A percentile compares a stretch with the other conserved stretches of the same genome.
Evolutionary conservation across 2,888 invertebrate genomes (phyloP).

Genomic region (Icerya purchasi): DNA sequence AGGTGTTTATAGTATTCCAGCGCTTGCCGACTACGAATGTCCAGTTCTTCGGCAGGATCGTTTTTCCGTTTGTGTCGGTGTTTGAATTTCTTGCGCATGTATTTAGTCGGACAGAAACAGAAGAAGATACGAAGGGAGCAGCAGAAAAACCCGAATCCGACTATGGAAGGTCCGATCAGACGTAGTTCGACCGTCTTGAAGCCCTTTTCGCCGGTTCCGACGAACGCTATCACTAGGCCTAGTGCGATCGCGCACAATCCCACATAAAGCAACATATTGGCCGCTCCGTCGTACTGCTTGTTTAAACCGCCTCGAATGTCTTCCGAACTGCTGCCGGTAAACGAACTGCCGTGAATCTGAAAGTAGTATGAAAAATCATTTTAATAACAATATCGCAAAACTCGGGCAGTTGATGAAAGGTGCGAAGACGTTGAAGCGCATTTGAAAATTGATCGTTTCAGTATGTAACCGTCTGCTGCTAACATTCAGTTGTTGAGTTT

Average conservation of each 20-base stretch:
- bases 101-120: conserved; percentile 40
- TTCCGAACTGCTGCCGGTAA: conserved; percentile 46
- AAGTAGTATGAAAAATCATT: conserved; percentile 4
- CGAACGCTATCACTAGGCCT: conserved; percentile 70
- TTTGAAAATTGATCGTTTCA: too few relatives aligned
- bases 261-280: conserved; percentile 62
- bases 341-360: conserved; percentile 66
- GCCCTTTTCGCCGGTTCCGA: conserved; percentile 72
- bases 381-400: too few relatives aligned
- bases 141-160: conserved; percentile 56
- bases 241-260: conserved; percentile 63
- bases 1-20: conserved; percentile 22
- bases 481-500: too few relatives aligned
- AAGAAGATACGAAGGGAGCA: conserved; percentile 62
- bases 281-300: conserved; percentile 36
- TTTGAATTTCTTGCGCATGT: conserved; percentile 17
- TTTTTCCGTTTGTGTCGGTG: conserved; percentile 18
- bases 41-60: conserved; percentile 16
- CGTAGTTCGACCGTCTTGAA: conserved; percentile 68
- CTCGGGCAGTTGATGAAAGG: too few relatives aligned
- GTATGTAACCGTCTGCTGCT: too few relatives aligned
- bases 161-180: conserved; percentile 63
- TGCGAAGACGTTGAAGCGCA: too few relatives aligned
- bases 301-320: conserved; percentile 24
- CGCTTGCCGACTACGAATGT: conserved; percentile 18